phyloP scores from a whole-genome alignment of 1,140 invertebrate genomes.

The Bombus balteatus region DNA sequence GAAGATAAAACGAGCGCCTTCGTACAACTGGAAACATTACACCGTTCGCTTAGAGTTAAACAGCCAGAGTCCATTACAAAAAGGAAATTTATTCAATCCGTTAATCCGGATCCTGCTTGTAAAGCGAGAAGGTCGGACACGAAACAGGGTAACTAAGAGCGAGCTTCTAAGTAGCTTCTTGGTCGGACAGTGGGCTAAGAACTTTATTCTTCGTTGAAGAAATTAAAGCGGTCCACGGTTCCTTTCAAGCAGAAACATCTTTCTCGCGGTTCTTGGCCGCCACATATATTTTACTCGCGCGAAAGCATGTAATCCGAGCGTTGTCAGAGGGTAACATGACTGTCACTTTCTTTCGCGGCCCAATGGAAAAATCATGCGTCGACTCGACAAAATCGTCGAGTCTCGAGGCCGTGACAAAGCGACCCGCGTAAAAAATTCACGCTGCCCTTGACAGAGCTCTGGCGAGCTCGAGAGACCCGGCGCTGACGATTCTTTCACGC shows the following conservation, averaged over 20 bases:
- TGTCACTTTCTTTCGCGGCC: neutral
- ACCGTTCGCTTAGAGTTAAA: conserved; percentile 11
- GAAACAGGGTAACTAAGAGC: conserved; percentile 8
- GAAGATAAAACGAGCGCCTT: neutral
- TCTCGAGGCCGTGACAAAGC: neutral
- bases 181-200: conserved; percentile 38
- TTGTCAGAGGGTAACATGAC: too few species aligned
- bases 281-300: neutral
- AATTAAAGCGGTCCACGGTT: conserved; percentile 51
- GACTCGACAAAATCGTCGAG: neutral
- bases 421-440: neutral
- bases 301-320: neutral
- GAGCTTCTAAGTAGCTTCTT: conserved; percentile 14
- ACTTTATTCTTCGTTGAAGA: conserved; percentile 40
- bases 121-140: conserved; percentile 10
- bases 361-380: neutral
- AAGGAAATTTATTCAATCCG: conserved; percentile 51
- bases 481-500: neutral
- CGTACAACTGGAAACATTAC: neutral
- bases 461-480: neutral
- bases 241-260: neutral
- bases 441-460: conserved; percentile 5
- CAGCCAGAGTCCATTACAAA: conserved; percentile 8
- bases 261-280: neutral
- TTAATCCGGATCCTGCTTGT: conserved; percentile 46